phyloP scores from a whole-genome alignment of 2,797 vertebrate species.

The Catharus ustulatus region DNA sequence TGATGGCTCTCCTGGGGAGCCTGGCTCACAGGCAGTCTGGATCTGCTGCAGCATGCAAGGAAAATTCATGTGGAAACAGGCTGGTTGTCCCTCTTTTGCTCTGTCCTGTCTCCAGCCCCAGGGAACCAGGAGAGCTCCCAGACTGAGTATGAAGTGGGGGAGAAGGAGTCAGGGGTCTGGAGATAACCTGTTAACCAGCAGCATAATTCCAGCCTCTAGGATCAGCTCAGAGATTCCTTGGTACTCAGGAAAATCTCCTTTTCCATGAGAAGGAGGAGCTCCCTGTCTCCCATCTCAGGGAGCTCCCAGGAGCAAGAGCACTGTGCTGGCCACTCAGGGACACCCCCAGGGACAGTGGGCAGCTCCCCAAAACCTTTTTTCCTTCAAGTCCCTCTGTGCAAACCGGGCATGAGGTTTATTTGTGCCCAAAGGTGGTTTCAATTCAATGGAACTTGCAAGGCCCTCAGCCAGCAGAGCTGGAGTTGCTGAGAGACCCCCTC shows the following conservation, averaged over 20 bases:
- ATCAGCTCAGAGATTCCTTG: neutral
- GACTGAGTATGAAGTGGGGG: rapidly evolving
- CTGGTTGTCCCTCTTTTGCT: neutral
- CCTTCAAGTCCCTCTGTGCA: neutral
- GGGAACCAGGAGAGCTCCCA: neutral
- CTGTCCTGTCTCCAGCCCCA: neutral
- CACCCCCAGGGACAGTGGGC: neutral
- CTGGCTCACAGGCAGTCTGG: neutral
- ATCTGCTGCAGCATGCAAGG: neutral
- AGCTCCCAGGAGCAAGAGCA: neutral
- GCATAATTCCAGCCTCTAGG: neutral
- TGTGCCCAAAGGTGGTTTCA: neutral
- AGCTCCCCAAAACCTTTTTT: neutral
- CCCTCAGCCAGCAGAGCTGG: neutral
- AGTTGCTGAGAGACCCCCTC: neutral
- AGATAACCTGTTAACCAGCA: neutral
- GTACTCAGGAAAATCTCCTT: neutral
- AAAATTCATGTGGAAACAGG: rapidly evolving
- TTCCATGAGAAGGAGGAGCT: neutral
- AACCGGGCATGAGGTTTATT: neutral
- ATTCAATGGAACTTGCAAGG: neutral
- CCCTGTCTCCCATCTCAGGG: neutral
- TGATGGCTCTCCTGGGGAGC: neutral
- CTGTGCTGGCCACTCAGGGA: neutral
- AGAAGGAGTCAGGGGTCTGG: neutral